Evolutionary conservation across 1,140 invertebrate species (phyloP), one percentile per base, ranked within the genome.

Genomic region (Halictus rubicundus): DNA sequence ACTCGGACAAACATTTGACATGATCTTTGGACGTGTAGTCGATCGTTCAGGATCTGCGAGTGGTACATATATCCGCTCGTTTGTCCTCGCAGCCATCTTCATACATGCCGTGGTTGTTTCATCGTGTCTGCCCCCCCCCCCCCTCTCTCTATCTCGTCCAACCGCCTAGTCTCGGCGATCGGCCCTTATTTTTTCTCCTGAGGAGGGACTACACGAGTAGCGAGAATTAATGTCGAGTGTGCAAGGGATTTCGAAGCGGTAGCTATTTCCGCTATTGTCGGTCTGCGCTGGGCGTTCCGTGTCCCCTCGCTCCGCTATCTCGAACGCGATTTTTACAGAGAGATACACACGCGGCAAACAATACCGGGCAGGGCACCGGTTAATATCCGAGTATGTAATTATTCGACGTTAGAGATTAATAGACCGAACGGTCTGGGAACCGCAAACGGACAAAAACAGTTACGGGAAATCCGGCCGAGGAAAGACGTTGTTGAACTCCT

Each of bases 231-330:
- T 80, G 68, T 72, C 27, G 77, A 79, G 68, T 76, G 73, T 69
- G 68, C 73, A 69, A 83, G 83, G 83, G 82, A 80, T 80, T 85
- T 80, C 78, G 79, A 80, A 85, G 74, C 83, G 80, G 70, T 74
- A 64, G 82, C 78, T 85, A 84, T 85, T 85, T 85, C 71, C 82
- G 83, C 83, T 84, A 85, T 85, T 85, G 79, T 80, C 79, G 68
- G 68, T 49, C 60, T 19, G 65, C 60, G 61, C 64, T 23, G 23
- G 10, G 16, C 7, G 19, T n/a, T 54, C 49, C 14, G 25, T 52
- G 42, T 52, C 42, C 42, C 12, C 42, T 46, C 12, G 42, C 42
- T 14, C 10, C 42, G 42, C 10, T 46, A 39, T 72, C 69, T 39
- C 46, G 69, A 64, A 64, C 60, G 60, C 32, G 76, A 78, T 72